Base-by-base conservation (phyloP, 2,888 invertebrate genomes). In the Hyppa rectilinea region DNA sequence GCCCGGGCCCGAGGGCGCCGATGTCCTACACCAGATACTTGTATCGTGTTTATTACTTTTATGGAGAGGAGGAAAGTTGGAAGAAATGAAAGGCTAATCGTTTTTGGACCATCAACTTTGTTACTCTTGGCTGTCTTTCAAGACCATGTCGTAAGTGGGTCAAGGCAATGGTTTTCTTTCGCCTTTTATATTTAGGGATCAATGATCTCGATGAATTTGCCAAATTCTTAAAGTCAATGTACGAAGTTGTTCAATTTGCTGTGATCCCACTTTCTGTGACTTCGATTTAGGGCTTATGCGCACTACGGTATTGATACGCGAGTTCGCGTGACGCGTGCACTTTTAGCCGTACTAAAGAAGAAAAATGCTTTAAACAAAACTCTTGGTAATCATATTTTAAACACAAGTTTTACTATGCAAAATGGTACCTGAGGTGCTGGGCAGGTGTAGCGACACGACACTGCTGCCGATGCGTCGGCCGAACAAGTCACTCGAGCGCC, bases 371-470 rank as follows among this genome's bases (percentile, higher is more conserved):
- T 17, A 5, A 17, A n/a, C 6, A 55, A 53, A 4, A 17, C 26
- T 4, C 50, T 50, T 29, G 31, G n/a, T 31, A 26, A 38, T 23
- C 20, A 12, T 52, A 12, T 12, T 23, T 9, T 36, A 36, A 7
- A 47, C 26, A 23, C 1, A 31, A 17, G n/a, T 52, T 55, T 23
- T 23, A 34, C 10, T 34, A 3, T 17, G 29, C 4, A 2, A 12
- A 4, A 5, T 26, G 20, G 6, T 60, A 93, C 95, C 95, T 66
- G 95, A 95, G 2, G 95, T 93, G 77, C 93, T 90, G 9, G 95
- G 94, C 29, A 94, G 84, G 59, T 94, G 95, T 3, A 95, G 87
- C 0, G 94, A 95, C 2, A 88, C 91, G 0, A 91, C 94, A 73
- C 95, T 94, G 86, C 90, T 92, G 5, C 84, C 91, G 58, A 90